Conservation (phyloP, 2,113 vertebrate species). For the Sander vitreus region DNA sequence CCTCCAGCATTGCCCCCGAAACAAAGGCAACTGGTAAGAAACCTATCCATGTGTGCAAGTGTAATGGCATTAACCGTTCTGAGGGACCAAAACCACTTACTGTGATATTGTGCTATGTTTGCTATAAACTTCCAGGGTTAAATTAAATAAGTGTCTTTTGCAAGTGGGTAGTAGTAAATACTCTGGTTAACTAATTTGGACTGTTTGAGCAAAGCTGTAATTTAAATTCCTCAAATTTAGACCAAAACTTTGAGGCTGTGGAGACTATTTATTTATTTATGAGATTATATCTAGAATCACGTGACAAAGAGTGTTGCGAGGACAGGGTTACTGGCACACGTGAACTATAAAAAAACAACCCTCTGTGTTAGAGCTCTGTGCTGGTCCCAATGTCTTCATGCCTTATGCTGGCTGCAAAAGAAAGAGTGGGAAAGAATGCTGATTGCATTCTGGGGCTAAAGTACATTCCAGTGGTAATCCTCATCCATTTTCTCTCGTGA, state of each 20-base stretch:
- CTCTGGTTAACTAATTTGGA: constrained; percentile 19
- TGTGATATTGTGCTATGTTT: neutral
- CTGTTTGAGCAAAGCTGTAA: constrained; percentile 23
- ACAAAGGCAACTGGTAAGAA: constrained; percentile 96
- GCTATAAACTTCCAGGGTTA: neutral
- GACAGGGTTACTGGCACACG: neutral
- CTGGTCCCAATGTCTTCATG: neutral
- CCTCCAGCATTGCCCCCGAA: constrained; percentile 96
- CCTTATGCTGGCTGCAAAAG: neutral
- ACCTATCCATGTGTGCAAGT: neutral
- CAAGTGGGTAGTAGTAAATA: neutral
- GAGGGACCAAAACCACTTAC: neutral
- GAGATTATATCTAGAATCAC: neutral
- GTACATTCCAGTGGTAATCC: constrained; percentile 48
- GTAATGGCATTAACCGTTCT: too few relatives aligned
- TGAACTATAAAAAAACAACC: neutral
- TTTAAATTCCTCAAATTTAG: constrained; percentile 14
- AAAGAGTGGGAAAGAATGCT: constrained; percentile 31
- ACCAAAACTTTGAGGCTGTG: neutral
- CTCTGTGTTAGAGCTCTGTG: neutral
- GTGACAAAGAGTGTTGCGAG: neutral
- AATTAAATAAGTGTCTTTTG: neutral
- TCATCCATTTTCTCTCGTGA: constrained; percentile 47
- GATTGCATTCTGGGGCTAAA: constrained; percentile 20
- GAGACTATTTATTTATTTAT: neutral